A percentile compares a stretch with the other conserved stretches of the same genome.
phyloP scores from a whole-genome alignment of 1,140 invertebrate genomes.

The Lepidostoma basale region DNA sequence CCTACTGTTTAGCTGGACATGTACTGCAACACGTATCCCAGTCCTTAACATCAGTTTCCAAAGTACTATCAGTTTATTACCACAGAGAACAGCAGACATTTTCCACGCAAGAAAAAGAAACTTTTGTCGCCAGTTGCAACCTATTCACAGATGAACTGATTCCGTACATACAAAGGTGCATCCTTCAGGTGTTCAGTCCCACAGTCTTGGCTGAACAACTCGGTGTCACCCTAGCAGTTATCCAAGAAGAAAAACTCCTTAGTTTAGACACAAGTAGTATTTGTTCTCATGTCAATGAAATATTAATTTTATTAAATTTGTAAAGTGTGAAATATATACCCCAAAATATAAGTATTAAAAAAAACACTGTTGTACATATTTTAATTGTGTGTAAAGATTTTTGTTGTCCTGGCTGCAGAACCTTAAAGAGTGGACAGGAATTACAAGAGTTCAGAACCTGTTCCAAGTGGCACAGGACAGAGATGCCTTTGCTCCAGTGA shows the following conservation, averaged over 20 bases:
- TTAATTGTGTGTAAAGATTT: too few relatives aligned
- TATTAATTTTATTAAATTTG: slow-evolving; percentile 12
- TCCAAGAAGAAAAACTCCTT: slow-evolving; percentile 71
- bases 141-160: slow-evolving; percentile 81
- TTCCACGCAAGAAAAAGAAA: slow-evolving; percentile 74
- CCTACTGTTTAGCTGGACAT: slow-evolving; percentile 75
- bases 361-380: too few relatives aligned
- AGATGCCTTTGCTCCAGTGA: too few relatives aligned
- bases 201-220: slow-evolving; percentile 73
- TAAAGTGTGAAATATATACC: not conserved
- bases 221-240: slow-evolving; percentile 73
- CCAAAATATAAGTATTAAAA: too few relatives aligned
- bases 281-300: slow-evolving; percentile 28
- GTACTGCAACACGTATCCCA: slow-evolving; percentile 71
- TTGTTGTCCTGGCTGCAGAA: too few relatives aligned
- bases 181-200: slow-evolving; percentile 81
- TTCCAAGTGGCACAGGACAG: too few relatives aligned
- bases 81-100: slow-evolving; percentile 81
- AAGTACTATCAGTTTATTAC: slow-evolving; percentile 75
- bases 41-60: slow-evolving; percentile 72
- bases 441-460: too few relatives aligned
- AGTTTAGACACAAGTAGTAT: slow-evolving; percentile 49
- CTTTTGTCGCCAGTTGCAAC: slow-evolving; percentile 78
- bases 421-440: too few relatives aligned
- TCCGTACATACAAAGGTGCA: slow-evolving; percentile 83